A percentile compares a stretch with the other conserved stretches of the same genome.
Evolutionary conservation across 2,113 vertebrate species (phyloP).

Genomic region (Planiliza haematocheilus): DNA sequence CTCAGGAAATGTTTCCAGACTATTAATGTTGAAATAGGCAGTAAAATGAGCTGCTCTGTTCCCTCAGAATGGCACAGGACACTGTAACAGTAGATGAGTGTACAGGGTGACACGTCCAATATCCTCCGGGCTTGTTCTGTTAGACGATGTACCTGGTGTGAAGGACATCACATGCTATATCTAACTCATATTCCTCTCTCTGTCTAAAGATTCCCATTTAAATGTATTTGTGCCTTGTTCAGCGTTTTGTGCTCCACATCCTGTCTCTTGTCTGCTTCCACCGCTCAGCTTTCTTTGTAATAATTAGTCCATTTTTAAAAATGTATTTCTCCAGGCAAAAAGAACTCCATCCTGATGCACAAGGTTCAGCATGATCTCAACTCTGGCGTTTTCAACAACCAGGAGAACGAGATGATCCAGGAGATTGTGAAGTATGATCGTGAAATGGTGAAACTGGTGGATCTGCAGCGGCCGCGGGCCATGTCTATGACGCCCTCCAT

Average conservation of each 20-base stretch:
- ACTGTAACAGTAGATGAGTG: conserved; percentile 64
- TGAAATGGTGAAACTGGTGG: conserved; percentile 96
- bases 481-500: conserved; percentile 87
- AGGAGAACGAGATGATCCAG: conserved; percentile 97
- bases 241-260: conserved; percentile 21
- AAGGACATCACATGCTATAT: conserved; percentile 62
- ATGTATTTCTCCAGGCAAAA: conserved; percentile 87
- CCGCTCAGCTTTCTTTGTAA: neutral
- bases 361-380: conserved; percentile 98
- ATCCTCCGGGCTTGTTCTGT: conserved; percentile 60
- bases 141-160: conserved; percentile 54
- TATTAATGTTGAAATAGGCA: conserved; percentile 36
- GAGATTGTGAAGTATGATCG: conserved; percentile 99
- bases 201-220: conserved; percentile 27
- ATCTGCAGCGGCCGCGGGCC: conserved; percentile 89
- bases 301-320: conserved; percentile 1
- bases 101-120: conserved; percentile 55
- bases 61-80: conserved; percentile 52
- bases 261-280: neutral
- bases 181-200: conserved; percentile 29
- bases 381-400: conserved; percentile 96
- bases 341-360: conserved; percentile 96
- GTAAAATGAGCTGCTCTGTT: conserved; percentile 60
- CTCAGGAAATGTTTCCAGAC: conserved; percentile 12
- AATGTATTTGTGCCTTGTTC: conserved; percentile 28